Evolutionary conservation across 1,140 invertebrate species (phyloP).

Genomic region (Tetramorium simillimum): DNA sequence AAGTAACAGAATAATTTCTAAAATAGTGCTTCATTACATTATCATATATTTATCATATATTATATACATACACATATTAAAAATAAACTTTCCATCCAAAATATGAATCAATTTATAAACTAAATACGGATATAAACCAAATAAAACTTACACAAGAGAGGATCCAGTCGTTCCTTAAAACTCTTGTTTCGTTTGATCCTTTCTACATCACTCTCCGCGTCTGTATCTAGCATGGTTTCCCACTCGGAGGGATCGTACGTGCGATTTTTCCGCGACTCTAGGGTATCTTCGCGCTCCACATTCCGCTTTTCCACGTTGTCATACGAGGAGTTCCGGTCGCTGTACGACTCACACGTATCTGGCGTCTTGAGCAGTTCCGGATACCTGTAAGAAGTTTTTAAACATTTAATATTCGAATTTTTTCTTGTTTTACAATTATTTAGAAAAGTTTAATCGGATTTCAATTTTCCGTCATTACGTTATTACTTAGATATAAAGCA

Average conservation of each 20-base stretch:
- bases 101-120: no score
- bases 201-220: constrained; percentile 81
- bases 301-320: constrained; percentile 88
- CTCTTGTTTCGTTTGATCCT: constrained; percentile 88
- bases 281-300: constrained; percentile 72
- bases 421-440: background rate
- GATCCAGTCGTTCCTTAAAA: constrained; percentile 90
- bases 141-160: constrained; percentile 88
- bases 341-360: constrained; percentile 81
- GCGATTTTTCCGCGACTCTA: constrained; percentile 76
- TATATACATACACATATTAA: no score
- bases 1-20: no score
- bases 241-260: constrained; percentile 81
- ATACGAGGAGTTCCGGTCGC: constrained; percentile 90
- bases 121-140: no score
- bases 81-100: no score
- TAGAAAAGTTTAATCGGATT: background rate
- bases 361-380: constrained; percentile 82
- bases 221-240: constrained; percentile 82
- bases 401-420: background rate
- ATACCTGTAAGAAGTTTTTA: constrained; percentile 73
- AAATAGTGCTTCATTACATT: no score
- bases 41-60: no score
- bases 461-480: background rate
- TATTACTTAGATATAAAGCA: background rate